These are phyloP conservation scores for Cydia splendana DNA, from an alignment of 1,140 invertebrate species.

Conservation along the genomic window DNA sequence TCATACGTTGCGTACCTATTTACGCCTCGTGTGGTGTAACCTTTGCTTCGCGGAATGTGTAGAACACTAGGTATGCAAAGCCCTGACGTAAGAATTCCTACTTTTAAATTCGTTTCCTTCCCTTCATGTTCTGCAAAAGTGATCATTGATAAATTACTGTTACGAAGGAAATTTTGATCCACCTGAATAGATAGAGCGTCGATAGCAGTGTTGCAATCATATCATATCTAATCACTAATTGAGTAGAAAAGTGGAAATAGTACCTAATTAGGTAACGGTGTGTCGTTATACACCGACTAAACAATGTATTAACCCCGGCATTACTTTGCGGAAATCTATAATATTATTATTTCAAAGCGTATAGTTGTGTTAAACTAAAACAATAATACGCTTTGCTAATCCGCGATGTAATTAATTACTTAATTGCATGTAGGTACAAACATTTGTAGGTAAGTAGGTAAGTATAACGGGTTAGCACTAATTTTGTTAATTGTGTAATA, in stretches of 20 bases:
- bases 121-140: neutral
- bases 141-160: neutral
- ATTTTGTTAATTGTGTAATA: too few relatives aligned
- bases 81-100: neutral
- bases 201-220: neutral
- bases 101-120: neutral
- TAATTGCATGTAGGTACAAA: too few relatives aligned
- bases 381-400: too few relatives aligned
- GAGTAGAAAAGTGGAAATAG: conserved; percentile 21
- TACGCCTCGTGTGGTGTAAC: conserved; percentile 23
- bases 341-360: too few relatives aligned
- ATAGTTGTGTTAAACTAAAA: too few relatives aligned
- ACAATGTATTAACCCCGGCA: too few relatives aligned
- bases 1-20: conserved; percentile 13
- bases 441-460: too few relatives aligned
- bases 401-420: too few relatives aligned
- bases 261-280: neutral
- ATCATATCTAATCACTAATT: neutral
- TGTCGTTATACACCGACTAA: too few relatives aligned
- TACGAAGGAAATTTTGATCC: neutral
- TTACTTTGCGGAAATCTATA: too few relatives aligned
- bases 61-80: neutral
- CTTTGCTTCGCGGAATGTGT: conserved; percentile 10
- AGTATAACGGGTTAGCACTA: too few relatives aligned
- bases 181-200: neutral